Base-by-base conservation (phyloP, 1,140 invertebrate genomes). In the Asobara japonica region DNA sequence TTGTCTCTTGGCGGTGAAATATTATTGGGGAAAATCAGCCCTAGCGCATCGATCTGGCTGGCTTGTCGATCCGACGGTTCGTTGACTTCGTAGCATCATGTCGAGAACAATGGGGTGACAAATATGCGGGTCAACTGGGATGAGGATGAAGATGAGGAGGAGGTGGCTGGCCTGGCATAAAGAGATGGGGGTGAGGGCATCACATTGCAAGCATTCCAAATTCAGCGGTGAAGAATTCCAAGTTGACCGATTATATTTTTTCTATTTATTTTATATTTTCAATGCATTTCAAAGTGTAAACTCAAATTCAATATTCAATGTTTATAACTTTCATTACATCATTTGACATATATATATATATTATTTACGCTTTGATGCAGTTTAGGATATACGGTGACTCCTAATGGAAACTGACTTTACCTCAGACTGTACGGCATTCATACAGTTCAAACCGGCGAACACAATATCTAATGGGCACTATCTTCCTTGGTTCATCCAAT, bases 71-170 rank as follows among this genome's bases (percentile, higher is more conserved):
- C 33, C 20, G 38, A 25, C 18, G 22, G 51, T 25, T 25, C 51
- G 51, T 0, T 56, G 51, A 56, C 51, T 56, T 56, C 8, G 22
- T 20, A 70, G 38, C 61, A 56, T 41, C 56, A 62, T 62, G 68
- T 29, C 18, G n/a, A 41, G 18, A 25, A 29, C 41, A 45, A 45
- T 38, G 68, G 67, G 51, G 36, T 70, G 66, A 20, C 33, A 69
- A 73, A 65, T 65, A 73, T 73, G 66, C 66, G 61, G 60, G 72
- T 73, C 72, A 73, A 69, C 8, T 31, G 65, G 11, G 22, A 56
- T 41, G 62, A 66, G 41, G 51, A 30, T 61, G 61, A 51, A 29
- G 31, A 10, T 33, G 33, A 65, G 45, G 30, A 25, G 30, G 11
- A 22, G 51, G 22, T 3, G 51, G 3, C 3, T 1, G 18, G 20